These are phyloP conservation scores for Rosalia funebris DNA, from an alignment of 2,888 invertebrate species.

Conservation along the genomic window DNA sequence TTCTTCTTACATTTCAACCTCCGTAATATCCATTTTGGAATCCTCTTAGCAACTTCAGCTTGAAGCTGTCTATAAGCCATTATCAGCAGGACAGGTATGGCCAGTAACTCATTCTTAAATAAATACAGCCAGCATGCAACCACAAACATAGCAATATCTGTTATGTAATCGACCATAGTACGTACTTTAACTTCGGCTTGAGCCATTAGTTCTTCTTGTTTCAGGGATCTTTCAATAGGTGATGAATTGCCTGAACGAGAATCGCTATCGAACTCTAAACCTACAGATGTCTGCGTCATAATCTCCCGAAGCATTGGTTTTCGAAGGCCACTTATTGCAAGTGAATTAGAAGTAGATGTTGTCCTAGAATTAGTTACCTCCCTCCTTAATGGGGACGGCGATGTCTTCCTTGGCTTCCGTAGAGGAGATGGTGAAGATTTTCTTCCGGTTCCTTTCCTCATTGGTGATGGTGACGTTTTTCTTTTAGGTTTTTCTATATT, in stretches of 20 bases:
- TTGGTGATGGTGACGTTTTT: constrained; percentile 44
- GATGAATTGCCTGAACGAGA: constrained; percentile 35
- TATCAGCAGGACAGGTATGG: constrained; percentile 80
- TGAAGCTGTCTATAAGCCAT: constrained; percentile 82
- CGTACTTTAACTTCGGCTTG: constrained; percentile 76
- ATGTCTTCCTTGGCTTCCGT: constrained; percentile 11
- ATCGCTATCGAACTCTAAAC: constrained; percentile 56
- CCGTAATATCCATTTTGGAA: constrained; percentile 51
- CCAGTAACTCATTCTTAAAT: constrained; percentile 81
- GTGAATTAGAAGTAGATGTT: constrained; percentile 43
- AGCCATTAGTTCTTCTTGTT: constrained; percentile 69
- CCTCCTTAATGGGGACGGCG: constrained; percentile 8
- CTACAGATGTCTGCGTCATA: constrained; percentile 61
- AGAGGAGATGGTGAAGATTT: constrained; percentile 38
- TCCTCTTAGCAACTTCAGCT: constrained; percentile 67
- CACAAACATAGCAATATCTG: constrained; percentile 78
- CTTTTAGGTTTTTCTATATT: constrained; percentile 15
- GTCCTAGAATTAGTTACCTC: neutral
- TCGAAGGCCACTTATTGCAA: constrained; percentile 44
- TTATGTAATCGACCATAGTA: constrained; percentile 76
- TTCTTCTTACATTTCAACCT: constrained; percentile 38
- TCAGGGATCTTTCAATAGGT: constrained; percentile 41
- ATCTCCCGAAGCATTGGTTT: constrained; percentile 58
- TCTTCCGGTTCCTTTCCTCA: constrained; percentile 30
- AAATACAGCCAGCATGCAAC: constrained; percentile 85